Evolutionary conservation across 1,140 invertebrate genomes (phyloP).

Genomic region (Megalonaias nervosa): DNA sequence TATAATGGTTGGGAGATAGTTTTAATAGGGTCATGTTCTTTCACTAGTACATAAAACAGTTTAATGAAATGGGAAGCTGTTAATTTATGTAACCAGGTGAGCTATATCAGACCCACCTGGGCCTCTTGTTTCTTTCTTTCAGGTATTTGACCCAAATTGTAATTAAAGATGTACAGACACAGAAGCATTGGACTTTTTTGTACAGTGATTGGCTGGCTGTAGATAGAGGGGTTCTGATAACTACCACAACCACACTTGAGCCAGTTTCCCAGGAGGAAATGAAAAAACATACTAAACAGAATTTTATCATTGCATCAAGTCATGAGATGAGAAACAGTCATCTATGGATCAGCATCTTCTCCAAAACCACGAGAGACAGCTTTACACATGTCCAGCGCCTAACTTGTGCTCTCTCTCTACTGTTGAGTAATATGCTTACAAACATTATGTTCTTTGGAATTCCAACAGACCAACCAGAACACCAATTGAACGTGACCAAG

Average conservation of each 20-base stretch:
- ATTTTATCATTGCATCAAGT: background rate
- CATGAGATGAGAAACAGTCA: slow-evolving; percentile 46
- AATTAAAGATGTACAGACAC: slow-evolving; percentile 47
- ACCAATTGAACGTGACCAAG: slow-evolving; percentile 11
- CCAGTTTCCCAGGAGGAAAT: slow-evolving; percentile 4
- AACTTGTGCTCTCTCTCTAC: slow-evolving; percentile 39
- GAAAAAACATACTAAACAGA: slow-evolving; percentile 8
- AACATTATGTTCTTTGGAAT: slow-evolving; percentile 52
- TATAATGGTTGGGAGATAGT: too few relatives aligned
- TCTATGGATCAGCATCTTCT: slow-evolving; percentile 46
- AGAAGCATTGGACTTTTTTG: slow-evolving; percentile 50
- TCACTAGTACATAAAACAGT: too few relatives aligned
- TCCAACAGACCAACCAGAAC: slow-evolving; percentile 20
- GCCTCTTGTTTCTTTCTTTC: background rate
- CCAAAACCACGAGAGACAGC: slow-evolving; percentile 26
- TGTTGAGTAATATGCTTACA: slow-evolving; percentile 43
- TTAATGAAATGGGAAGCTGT: too few relatives aligned
- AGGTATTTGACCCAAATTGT: slow-evolving; percentile 57
- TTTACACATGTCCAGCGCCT: slow-evolving; percentile 49
- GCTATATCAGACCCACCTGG: too few relatives aligned
- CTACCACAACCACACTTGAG: slow-evolving; percentile 9
- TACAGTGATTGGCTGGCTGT: slow-evolving; percentile 55
- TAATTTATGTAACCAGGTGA: too few relatives aligned
- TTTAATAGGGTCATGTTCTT: too few relatives aligned
- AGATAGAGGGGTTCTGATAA: slow-evolving; percentile 29